Evolutionary conservation across 2,888 invertebrate genomes (phyloP), one percentile per base, ranked within the genome.

Genomic region (Drosophila nr. perissopoda): DNA sequence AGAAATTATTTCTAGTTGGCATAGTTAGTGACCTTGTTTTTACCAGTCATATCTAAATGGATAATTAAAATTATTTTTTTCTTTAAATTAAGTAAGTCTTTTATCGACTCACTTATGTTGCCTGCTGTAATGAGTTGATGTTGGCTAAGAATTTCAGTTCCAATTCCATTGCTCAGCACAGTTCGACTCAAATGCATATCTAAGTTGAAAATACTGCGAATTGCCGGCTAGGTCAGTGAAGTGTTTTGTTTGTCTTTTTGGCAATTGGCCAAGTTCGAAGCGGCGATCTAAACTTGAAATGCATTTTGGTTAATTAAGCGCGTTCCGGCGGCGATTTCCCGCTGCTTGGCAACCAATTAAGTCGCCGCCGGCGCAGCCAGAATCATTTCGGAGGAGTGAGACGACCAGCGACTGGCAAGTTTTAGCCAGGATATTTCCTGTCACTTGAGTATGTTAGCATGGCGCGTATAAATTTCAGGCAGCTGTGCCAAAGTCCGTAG

Each of bases 271-370:
- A 82, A 76, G 61, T 64, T 64, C 40, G 73, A 40, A 60, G 64
- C 57, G 63, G 51, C 64, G 77, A 77, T 81, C 63, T 73, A 82
- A 78, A 54, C 81, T 78, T 36, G 78, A 83, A 86, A 88, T 87
- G 86, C 88, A 86, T 83, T 87, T 88, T 80, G 82, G 88, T 83
- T 87, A 88, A 87, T 87, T 88, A 87, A 86, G 80, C 83, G 84
- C 86, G 88, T 87, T 87, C 77, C 83, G 86, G 77, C 86, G 80
- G 80, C 83, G 85, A 86, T 86, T 86, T 86, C 85, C 85, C 85
- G 85, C 85, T 86, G 85, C 84, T 87, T 87, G 77, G 81, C 87
- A 86, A 87, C 85, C 85, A 86, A 86, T 86, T 86, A 86, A 85
- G 85, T 76, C 38, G 80, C 78, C 77, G 86, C 75, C 73, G 77